Base-by-base conservation (phyloP, 2,888 invertebrate species). In the Caenorhabditis doughertyi region DNA sequence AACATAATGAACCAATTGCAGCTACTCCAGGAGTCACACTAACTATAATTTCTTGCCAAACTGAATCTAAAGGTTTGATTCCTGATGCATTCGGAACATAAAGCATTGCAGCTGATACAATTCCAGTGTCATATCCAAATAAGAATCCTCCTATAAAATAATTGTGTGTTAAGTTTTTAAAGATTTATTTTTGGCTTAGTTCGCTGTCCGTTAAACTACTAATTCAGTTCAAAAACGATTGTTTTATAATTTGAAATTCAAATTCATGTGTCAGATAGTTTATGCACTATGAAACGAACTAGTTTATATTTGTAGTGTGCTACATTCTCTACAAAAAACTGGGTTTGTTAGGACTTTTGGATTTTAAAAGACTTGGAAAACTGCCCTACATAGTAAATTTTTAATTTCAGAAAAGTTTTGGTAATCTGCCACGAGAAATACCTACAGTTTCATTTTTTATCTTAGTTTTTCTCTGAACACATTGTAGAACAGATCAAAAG, bases 101-200 rank as follows among this genome's bases (percentile, higher is more conserved):
- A 23, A 89, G 79, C 88, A 89, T 87, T 1, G 89, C 88, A 18
- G 93, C 93, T 0, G 94, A 94, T 3, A 94, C 93, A 39, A 94
- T 93, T 8, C 94, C 94, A 0, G 94, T 94, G 87, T 94, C 94
- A 89, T 94, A 94, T 25, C 94, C 85, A 88, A 94, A 94, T 7
- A 86, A 56, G 32, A 86, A 86, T n/a, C 86, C 86, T 42, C 85
- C 84, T 84, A 70, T 18, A 81, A 77, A 11, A 18, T 0, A 9
- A 8, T n/a, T 16, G 42, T 7, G 11, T 11, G 3, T 32, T 23
- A 11, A 32, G 7, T 53, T 25, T 67, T 65, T 21, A 7, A 42
- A 13, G 32, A 23, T 42, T 21, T 64, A 39, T 35, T 44, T 32
- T 44, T 58, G 29, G n/a, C 21, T 51, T 25, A 18, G 16, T 42